Evolutionary conservation across 2,888 invertebrate species (phyloP).

Genomic region (Kryphioiulus occultus): DNA sequence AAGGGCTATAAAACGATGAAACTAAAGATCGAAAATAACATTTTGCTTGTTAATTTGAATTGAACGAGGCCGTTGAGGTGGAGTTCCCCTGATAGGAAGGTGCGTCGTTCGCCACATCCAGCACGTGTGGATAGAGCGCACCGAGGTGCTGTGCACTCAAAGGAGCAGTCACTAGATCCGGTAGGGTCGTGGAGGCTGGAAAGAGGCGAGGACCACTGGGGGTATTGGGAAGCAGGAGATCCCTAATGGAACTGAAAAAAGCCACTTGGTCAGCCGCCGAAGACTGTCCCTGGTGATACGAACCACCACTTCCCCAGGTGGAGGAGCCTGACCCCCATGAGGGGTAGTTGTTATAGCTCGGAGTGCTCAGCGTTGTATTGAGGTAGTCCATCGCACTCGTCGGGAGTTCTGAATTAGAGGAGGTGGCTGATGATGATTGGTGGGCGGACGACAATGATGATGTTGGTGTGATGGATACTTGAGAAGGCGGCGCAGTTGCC

Average conservation of each 20-base stretch:
- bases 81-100: background rate
- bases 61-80: background rate
- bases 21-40: too few relatives aligned
- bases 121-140: constrained; percentile 52
- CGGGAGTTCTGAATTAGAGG: constrained; percentile 48
- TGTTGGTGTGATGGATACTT: background rate
- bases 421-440: background rate
- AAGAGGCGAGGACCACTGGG: constrained; percentile 29
- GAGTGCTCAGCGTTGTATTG: constrained; percentile 53
- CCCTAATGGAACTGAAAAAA: constrained; percentile 46
- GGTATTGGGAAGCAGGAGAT: constrained; percentile 24
- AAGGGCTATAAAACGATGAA: too few relatives aligned
- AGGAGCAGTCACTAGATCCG: constrained; percentile 52
- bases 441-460: background rate
- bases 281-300: background rate
- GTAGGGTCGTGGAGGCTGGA: constrained; percentile 46
- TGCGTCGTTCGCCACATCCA: constrained; percentile 44
- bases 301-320: background rate
- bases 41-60: too few relatives aligned
- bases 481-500: background rate
- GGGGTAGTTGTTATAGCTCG: constrained; percentile 46
- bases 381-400: constrained; percentile 54
- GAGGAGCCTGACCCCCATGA: constrained; percentile 13
- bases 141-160: constrained; percentile 53
- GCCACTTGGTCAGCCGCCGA: constrained; percentile 46